Evolutionary conservation across 2,888 invertebrate genomes (phyloP), one percentile per base, ranked within the genome.

Genomic region (Yponomeuta malinellus): DNA sequence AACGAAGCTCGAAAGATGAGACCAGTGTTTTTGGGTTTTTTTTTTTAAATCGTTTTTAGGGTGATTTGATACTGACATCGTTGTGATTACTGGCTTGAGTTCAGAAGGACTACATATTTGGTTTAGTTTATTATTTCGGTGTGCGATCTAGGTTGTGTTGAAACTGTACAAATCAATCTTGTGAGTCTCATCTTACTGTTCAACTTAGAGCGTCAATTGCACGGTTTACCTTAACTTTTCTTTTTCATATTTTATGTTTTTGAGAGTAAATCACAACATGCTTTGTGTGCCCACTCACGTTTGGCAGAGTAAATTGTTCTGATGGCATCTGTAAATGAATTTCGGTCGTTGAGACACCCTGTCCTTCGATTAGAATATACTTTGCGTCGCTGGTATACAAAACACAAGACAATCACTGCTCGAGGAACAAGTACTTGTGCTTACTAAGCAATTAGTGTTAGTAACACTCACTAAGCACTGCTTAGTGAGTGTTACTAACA

Each of bases 1-100:
- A 87, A 86, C 81, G 75, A 83, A 83, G 81, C 77, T 78, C 77
- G 74, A 72, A 76, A 75, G 80, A 80, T 80, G 82, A 83, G 82
- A 82, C 77, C 71, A 72, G 74, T 74, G 70, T 74, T 71, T 70
- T 23, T 23, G 23, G 72, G 71, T 43, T 43, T 43, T 72, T n/a
- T n/a, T n/a, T 73, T 73, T 71, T 70, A 68, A 48, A 71, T 29
- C 23, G 71, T n/a, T 69, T 71, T 68, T 59, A 64, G 66, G 33
- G 69, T 59, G 52, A 59, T 43, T 71, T 43, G n/a, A 69, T 63
- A 69, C 52, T 69, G 33, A 12, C 33, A 12, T 43, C 43, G 9
- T 43, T 63, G 48, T 10, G 10, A 68, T 68, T 68, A 9, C 23
- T 65, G 48, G 48, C 1, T 66, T 66, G 3, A 63, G n/a, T 5